Evolutionary conservation across 2,797 vertebrate species (phyloP).

Genomic region (Xenentodon cancila): DNA sequence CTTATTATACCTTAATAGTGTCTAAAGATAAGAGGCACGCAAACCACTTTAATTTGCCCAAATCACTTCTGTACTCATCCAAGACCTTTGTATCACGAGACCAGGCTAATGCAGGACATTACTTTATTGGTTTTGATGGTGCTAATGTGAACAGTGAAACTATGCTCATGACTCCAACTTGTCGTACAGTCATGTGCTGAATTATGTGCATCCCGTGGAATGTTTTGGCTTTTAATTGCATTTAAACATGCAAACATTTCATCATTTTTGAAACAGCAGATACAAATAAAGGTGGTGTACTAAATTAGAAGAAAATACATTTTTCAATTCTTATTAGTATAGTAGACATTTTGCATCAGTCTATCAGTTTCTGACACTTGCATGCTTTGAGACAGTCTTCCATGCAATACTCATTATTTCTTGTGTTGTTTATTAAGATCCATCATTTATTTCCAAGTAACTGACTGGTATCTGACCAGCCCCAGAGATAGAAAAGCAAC

Average conservation of each 20-base stretch:
- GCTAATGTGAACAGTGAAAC: slow-evolving; percentile 50
- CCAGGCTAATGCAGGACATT: slow-evolving; percentile 46
- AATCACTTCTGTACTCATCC: slow-evolving; percentile 16
- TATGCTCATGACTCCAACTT: slow-evolving; percentile 73
- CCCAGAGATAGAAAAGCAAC: background rate
- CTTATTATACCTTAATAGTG: background rate
- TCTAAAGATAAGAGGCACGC: slow-evolving; percentile 6
- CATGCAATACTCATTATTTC: background rate
- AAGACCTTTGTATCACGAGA: slow-evolving; percentile 46
- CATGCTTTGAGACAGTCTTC: too few species aligned
- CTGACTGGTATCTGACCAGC: background rate
- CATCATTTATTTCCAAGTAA: background rate
- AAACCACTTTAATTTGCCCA: slow-evolving; percentile 19
- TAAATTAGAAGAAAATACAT: too few species aligned
- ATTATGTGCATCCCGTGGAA: background rate
- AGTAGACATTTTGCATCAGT: too few species aligned
- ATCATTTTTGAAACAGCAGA: background rate
- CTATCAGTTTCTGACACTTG: too few species aligned
- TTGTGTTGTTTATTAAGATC: background rate
- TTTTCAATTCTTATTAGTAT: too few species aligned
- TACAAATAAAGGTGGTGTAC: too few species aligned
- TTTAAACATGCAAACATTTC: background rate
- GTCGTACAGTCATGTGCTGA: slow-evolving; percentile 38
- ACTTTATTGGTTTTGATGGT: slow-evolving; percentile 45
- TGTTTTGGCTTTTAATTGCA: background rate